A percentile compares a stretch with the other conserved stretches of the same genome.
Evolutionary conservation across 1,140 invertebrate species (phyloP).

Genomic region (Planococcus citri): DNA sequence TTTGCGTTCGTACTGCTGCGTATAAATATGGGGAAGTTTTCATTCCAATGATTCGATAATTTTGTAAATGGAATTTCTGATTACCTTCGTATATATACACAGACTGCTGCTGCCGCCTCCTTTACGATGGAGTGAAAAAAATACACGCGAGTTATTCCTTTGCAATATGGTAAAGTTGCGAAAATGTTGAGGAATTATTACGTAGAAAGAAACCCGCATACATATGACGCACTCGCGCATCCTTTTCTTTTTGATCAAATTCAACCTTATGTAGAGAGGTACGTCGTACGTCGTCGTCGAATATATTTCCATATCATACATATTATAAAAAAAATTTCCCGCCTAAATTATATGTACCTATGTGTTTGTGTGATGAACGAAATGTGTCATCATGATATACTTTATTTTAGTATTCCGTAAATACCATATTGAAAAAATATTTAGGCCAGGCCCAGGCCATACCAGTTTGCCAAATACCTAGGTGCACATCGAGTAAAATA

Average conservation of each 20-base stretch:
- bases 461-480: no score
- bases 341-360: not conserved
- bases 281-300: no score
- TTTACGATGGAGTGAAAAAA: not conserved
- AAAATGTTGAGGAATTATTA: not conserved
- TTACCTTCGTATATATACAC: not conserved
- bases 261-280: no score
- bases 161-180: not conserved
- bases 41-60: conserved; percentile 3
- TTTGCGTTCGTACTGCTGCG: no score
- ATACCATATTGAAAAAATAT: no score
- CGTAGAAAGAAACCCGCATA: not conserved
- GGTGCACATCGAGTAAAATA: no score
- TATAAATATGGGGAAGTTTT: not conserved
- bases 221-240: not conserved
- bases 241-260: not conserved
- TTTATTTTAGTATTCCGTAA: no score
- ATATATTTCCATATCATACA: not conserved
- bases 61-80: conserved; percentile 8
- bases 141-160: not conserved
- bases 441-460: no score
- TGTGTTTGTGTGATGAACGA: not conserved
- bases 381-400: no score
- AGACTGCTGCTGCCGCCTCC: not conserved
- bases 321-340: not conserved